Percentiles rank a stretch among this genome's conserved stretches.
These are phyloP conservation scores for Halocynthia roretzi DNA, from an alignment of 23 tunicate species.

Conservation along the genomic window DNA sequence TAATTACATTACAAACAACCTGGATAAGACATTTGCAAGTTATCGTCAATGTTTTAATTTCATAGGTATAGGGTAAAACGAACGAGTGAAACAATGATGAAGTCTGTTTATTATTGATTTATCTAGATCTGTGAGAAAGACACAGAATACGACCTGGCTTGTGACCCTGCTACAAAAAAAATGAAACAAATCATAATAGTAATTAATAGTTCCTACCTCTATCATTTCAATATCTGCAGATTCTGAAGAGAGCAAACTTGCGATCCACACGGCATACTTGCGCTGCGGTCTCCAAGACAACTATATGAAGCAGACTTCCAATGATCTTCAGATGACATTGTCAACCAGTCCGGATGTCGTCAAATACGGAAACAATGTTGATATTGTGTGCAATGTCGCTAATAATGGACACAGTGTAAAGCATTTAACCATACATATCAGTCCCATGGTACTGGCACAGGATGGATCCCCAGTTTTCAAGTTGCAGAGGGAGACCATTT, in stretches of 20 bases:
- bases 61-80: too few relatives aligned
- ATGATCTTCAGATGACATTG: background rate
- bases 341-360: slow-evolving; percentile 14
- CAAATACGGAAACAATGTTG: slow-evolving; percentile 15
- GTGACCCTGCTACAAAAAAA: too few relatives aligned
- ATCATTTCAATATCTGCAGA: background rate
- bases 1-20: too few relatives aligned
- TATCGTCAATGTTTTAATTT: too few relatives aligned
- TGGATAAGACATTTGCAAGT: too few relatives aligned
- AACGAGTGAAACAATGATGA: too few relatives aligned
- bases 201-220: too few relatives aligned
- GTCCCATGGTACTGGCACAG: background rate
- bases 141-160: too few relatives aligned
- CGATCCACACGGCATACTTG: slow-evolving; percentile 14
- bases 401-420: background rate
- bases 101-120: too few relatives aligned
- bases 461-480: slow-evolving; percentile 6
- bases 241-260: slow-evolving; percentile 19
- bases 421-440: slow-evolving; percentile 6
- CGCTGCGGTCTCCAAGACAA: slow-evolving; percentile 7
- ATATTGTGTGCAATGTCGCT: slow-evolving; percentile 3
- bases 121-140: too few relatives aligned
- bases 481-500: slow-evolving; percentile 16
- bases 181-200: too few relatives aligned
- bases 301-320: background rate